A percentile compares a stretch with the other conserved stretches of the same genome.
Evolutionary conservation across 2,797 vertebrate genomes (phyloP).

Genomic region (Manis pentadactyla): DNA sequence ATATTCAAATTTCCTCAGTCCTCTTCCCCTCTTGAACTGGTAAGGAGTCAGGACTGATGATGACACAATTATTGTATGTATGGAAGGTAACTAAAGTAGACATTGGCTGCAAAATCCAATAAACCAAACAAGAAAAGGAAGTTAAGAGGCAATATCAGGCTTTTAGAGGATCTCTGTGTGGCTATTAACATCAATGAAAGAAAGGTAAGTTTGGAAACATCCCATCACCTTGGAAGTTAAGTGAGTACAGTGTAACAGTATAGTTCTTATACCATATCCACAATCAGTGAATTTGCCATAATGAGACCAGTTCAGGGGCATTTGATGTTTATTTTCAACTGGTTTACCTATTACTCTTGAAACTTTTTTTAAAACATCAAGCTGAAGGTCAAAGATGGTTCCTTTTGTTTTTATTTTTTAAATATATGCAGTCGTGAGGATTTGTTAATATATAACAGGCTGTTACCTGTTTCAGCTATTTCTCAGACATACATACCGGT

Average conservation of each 20-base stretch:
- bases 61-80: neutral
- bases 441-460: neutral
- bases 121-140: neutral
- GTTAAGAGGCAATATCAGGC: neutral
- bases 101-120: neutral
- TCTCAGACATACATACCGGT: neutral
- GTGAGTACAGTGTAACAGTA: neutral
- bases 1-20: neutral
- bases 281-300: neutral
- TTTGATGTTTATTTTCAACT: slow-evolving; percentile 9
- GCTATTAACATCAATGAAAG: neutral
- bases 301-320: neutral
- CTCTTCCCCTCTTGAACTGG: neutral
- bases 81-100: neutral
- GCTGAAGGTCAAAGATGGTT: neutral
- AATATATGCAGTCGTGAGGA: neutral
- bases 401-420: slow-evolving; percentile 11
- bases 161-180: neutral
- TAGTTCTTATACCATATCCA: neutral
- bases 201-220: neutral
- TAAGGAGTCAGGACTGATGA: neutral
- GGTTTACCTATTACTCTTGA: neutral
- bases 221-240: neutral
- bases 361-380: neutral
- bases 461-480: neutral